phyloP scores from a whole-genome alignment of 2,888 invertebrate species.

The Psylliodes chrysocephalus region DNA sequence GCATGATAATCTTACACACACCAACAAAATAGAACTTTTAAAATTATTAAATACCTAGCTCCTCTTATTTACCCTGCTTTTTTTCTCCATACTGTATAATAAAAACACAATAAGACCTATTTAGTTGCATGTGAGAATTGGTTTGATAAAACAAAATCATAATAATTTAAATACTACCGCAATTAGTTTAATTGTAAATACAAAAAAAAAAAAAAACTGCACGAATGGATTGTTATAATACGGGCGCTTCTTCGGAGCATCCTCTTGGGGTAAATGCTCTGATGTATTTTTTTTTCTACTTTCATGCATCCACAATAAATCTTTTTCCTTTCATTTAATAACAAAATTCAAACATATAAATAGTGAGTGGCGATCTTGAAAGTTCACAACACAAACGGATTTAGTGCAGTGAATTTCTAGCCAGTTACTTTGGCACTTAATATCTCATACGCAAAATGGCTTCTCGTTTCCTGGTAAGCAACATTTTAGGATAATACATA shows the following conservation, averaged over 20 bases:
- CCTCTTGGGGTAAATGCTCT: constrained; percentile 47
- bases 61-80: too few relatives aligned
- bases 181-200: too few relatives aligned
- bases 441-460: constrained; percentile 48
- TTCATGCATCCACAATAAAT: constrained; percentile 51
- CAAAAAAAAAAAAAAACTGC: too few relatives aligned
- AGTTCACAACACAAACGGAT: constrained; percentile 53
- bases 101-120: too few relatives aligned
- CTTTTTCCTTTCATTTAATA: constrained; percentile 53
- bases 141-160: too few relatives aligned
- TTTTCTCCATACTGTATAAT: too few relatives aligned
- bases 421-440: constrained; percentile 48
- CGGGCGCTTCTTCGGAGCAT: constrained; percentile 33
- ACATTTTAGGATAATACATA: neutral
- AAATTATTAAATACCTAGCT: too few relatives aligned
- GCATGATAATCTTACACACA: too few relatives aligned
- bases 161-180: too few relatives aligned
- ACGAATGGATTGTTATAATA: neutral
- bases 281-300: constrained; percentile 52
- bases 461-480: constrained; percentile 51
- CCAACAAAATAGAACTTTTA: too few relatives aligned
- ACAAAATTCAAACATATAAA: constrained; percentile 54
- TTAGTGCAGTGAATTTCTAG: constrained; percentile 55
- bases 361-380: constrained; percentile 51
- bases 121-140: too few relatives aligned